Evolutionary conservation across 1,140 invertebrate species (phyloP).

Genomic region (Drosophila lacertosa): DNA sequence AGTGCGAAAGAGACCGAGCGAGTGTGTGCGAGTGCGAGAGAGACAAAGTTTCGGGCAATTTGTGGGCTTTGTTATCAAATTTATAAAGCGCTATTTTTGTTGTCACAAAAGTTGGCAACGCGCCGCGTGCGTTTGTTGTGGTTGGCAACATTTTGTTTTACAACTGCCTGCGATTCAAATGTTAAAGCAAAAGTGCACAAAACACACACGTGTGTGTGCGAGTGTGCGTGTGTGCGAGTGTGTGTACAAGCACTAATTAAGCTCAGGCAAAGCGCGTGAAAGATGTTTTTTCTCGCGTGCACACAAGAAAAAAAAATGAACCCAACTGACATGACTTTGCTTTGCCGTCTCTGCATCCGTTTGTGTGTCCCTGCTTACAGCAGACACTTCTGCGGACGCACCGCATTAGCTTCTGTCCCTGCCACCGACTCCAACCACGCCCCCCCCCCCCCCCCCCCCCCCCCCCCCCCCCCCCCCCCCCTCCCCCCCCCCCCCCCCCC

Average conservation of each 20-base stretch:
- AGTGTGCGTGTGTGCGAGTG: constrained; percentile 1
- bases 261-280: constrained; percentile 37
- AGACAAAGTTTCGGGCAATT: constrained; percentile 1
- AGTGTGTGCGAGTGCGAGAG: neutral
- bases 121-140: constrained; percentile 23
- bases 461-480: neutral
- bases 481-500: neutral
- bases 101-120: constrained; percentile 28
- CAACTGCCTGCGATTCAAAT: constrained; percentile 35
- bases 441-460: neutral
- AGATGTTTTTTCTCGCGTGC: constrained; percentile 49
- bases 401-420: too few relatives aligned
- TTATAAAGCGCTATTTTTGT: constrained; percentile 11
- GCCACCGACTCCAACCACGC: neutral
- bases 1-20: neutral
- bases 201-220: constrained; percentile 11
- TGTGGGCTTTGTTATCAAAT: constrained; percentile 18
- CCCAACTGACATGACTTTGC: constrained; percentile 37
- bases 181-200: constrained; percentile 32
- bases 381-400: constrained; percentile 8
- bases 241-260: constrained; percentile 59
- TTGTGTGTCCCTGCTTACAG: constrained; percentile 24
- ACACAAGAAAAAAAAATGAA: constrained; percentile 53
- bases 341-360: neutral
- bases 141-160: constrained; percentile 36